Evolutionary conservation across 2,113 vertebrate genomes (phyloP).

Genomic region (Ciconia maguari): DNA sequence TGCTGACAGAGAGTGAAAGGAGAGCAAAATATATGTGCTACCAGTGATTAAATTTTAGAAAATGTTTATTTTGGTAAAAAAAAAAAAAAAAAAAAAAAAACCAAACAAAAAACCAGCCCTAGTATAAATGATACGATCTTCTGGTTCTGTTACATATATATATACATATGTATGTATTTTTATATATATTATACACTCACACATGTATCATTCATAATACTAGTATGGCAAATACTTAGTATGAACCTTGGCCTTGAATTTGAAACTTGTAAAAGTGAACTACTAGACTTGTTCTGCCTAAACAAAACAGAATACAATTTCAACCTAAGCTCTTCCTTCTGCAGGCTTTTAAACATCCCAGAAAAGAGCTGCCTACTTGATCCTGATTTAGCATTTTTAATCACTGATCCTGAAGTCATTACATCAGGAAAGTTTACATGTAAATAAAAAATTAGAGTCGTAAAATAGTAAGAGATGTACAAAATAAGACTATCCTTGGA

Average conservation of each 20-base stretch:
- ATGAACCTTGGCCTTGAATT: background rate
- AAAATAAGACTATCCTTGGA: background rate
- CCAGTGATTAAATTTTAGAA: background rate
- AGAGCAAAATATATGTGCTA: background rate
- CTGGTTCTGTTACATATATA: background rate
- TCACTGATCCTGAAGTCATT: background rate
- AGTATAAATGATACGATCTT: background rate
- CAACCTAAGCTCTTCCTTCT: background rate
- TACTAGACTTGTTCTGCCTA: background rate
- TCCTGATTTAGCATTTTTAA: background rate
- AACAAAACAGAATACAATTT: background rate
- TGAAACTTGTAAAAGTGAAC: background rate
- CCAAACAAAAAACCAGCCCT: rapidly evolving
- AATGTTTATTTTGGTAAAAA: background rate
- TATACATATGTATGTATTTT: background rate
- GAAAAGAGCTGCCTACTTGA: background rate
- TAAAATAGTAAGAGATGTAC: background rate
- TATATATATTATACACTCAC: background rate
- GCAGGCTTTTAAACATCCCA: background rate
- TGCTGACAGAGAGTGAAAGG: background rate
- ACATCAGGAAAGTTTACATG: background rate
- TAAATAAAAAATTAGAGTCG: background rate
- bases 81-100: rapidly evolving
- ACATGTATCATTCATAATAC: background rate
- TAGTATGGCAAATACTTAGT: background rate